Evolutionary conservation across 1,140 invertebrate species (phyloP).

Genomic region (Yoshiicerus persimilis): DNA sequence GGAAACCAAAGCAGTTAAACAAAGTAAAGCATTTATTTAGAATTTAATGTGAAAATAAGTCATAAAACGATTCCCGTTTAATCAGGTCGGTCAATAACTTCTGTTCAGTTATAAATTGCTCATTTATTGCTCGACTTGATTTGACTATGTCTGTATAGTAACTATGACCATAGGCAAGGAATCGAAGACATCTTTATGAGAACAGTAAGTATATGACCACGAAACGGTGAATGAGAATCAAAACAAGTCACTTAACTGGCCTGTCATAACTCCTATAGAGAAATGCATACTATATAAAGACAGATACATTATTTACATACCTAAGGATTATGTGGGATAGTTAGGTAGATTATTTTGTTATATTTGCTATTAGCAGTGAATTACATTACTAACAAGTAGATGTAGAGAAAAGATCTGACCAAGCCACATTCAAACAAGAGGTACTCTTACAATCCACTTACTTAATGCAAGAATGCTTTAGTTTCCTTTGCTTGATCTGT

Average conservation of each 20-base stretch:
- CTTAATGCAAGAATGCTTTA: background rate
- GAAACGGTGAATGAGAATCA: conserved; percentile 4
- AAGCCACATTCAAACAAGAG: background rate
- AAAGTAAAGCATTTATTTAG: conserved; percentile 18
- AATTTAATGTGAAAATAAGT: conserved; percentile 27
- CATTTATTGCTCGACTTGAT: background rate
- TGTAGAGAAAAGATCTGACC: background rate
- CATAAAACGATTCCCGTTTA: conserved; percentile 33
- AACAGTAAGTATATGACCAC: background rate
- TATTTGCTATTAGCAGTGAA: background rate
- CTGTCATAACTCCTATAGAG: background rate
- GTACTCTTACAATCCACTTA: background rate
- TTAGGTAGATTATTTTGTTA: background rate
- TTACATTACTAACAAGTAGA: background rate
- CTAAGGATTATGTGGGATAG: background rate
- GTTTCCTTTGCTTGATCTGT: background rate
- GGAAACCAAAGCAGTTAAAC: background rate
- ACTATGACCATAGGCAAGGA: background rate
- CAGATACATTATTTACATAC: background rate
- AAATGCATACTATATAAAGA: background rate
- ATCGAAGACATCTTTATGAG: conserved; percentile 26
- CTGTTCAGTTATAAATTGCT: conserved; percentile 15
- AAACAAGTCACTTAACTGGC: conserved; percentile 19
- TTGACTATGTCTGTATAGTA: background rate
- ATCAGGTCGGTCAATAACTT: conserved; percentile 43